These are phyloP conservation scores for Dinomys branickii DNA, from an alignment of 2,113 vertebrate species.

Conservation along the genomic window DNA sequence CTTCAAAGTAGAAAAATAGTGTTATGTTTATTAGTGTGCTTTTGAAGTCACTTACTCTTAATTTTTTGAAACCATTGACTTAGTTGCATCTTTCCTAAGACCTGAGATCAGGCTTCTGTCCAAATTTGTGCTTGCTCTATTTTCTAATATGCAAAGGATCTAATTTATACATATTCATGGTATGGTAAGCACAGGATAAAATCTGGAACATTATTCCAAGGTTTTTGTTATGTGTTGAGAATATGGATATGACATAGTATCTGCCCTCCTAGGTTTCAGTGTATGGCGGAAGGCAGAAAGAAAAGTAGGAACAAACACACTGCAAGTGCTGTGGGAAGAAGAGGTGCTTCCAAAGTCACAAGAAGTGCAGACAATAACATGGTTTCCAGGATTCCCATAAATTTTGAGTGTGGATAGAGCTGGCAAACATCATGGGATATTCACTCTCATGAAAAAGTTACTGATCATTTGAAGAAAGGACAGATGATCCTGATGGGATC, in stretches of 20 bases:
- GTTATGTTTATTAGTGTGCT: slow-evolving; percentile 64
- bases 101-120: slow-evolving; percentile 41
- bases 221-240: slow-evolving; percentile 1
- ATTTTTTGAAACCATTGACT: slow-evolving; percentile 66
- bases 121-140: slow-evolving; percentile 52
- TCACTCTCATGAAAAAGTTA: not conserved
- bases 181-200: not conserved
- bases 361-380: not conserved
- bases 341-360: not conserved
- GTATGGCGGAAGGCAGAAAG: not conserved
- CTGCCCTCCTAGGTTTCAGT: not conserved
- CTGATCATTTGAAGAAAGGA: not conserved
- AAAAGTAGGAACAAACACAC: not conserved
- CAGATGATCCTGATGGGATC: not conserved
- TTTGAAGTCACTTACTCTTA: slow-evolving; percentile 70
- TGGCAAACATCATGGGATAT: not conserved
- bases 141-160: slow-evolving; percentile 58
- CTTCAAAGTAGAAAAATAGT: slow-evolving; percentile 71
- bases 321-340: not conserved
- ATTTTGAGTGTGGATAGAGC: not conserved
- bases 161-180: slow-evolving; percentile 36
- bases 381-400: not conserved
- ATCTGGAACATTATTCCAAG: not conserved
- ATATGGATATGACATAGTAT: not conserved
- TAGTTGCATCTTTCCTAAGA: slow-evolving; percentile 61